phyloP scores from a whole-genome alignment of 2,797 vertebrate species.

The Vipera latastei region DNA sequence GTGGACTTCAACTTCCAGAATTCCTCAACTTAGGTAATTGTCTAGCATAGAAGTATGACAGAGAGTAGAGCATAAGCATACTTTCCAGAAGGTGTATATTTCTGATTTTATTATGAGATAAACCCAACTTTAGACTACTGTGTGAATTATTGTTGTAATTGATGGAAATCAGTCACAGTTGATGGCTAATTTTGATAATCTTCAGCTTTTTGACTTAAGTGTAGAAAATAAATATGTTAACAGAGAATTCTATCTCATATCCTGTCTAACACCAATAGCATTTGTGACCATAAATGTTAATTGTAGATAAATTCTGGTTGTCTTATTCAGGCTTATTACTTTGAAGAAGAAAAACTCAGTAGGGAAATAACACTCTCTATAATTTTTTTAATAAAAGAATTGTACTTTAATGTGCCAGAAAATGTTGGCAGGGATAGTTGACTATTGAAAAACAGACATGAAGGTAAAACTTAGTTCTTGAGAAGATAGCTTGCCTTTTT shows the following conservation, averaged over 20 bases:
- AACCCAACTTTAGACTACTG: not conserved
- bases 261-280: not conserved
- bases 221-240: not conserved
- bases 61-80: not conserved
- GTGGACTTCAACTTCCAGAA: too few species aligned
- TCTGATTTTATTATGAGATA: not conserved
- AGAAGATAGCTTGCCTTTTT: not conserved
- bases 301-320: slow-evolving; percentile 26
- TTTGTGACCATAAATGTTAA: slow-evolving; percentile 39
- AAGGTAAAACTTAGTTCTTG: slow-evolving; percentile 13
- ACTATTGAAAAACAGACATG: slow-evolving; percentile 3
- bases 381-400: slow-evolving; percentile 22
- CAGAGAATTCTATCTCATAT: not conserved
- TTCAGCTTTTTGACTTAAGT: not conserved
- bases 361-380: not conserved
- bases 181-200: not conserved
- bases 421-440: not conserved
- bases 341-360: slow-evolving; percentile 20
- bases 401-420: not conserved
- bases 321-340: slow-evolving; percentile 28
- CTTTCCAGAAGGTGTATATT: not conserved
- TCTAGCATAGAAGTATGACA: not conserved
- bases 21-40: not conserved
- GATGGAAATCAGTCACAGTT: not conserved
- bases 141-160: not conserved